Base-by-base conservation (phyloP, 35 echinoderm and acorn worm species). In the Heliocidaris erythrogramma region DNA sequence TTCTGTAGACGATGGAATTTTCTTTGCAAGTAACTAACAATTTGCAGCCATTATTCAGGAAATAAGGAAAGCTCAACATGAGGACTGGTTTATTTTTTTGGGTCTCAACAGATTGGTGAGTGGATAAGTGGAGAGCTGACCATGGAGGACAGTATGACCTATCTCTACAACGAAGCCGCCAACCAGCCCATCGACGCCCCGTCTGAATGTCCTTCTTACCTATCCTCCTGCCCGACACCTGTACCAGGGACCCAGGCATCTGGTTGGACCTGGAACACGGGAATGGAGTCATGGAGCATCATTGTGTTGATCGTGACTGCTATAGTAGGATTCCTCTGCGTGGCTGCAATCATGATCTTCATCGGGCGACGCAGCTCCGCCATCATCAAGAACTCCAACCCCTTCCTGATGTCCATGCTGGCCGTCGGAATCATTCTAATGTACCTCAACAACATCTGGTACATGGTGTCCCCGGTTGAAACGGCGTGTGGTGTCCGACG, bases 141-240 rank as follows among this genome's bases (percentile, higher is more conserved):
- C 49, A 49, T 92, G 48, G 49, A 92, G 16, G 48, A 59, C 18
- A 24, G 49, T 30, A 52, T 30, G 48, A 59, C 48, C 50, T 92
- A 92, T 59, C 91, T 92, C 14, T 92, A 92, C 91, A 92, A 92
- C 30, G 29, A 32, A 30, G 91, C 16, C 27, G 91, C 91, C 32
- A 48, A 92, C 14, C 47, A 92, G 30, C 91, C 48, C n/a, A 92
- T 92, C 49, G 13, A 13, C 21, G 91, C 91, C 21, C 91, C 91
- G 13, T 13, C 47, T 13, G 91, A 30, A 59, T 92, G 91, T n/a
- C 48, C 47, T 30, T 48, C 47, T 30, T 11, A 5, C 11, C 29
- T 24, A 5, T 12, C 47, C 5, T 47, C 50, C 2, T 78, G 65
- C 27, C 31, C 87, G 5, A 89, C 87, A 32, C 0, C 30, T 7